A percentile compares a stretch with the other conserved stretches of the same genome.
Evolutionary conservation across 2,113 vertebrate species (phyloP).

Genomic region (Tachysurus vachellii): DNA sequence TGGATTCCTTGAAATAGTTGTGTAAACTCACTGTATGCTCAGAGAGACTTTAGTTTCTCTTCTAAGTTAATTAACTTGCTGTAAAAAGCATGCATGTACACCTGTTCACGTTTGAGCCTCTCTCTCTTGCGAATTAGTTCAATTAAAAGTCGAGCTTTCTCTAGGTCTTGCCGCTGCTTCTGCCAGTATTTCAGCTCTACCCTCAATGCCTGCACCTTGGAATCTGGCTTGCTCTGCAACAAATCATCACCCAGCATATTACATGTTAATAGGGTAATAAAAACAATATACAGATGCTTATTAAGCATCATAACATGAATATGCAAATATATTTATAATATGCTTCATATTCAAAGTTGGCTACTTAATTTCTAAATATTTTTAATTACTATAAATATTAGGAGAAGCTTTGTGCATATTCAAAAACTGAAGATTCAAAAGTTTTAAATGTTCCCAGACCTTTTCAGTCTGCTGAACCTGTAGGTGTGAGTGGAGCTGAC

Average conservation of each 20-base stretch:
- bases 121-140: conserved; percentile 97
- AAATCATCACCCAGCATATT: background rate
- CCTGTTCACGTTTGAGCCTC: conserved; percentile 95
- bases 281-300: background rate
- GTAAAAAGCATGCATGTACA: conserved; percentile 52
- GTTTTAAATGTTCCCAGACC: conserved; percentile 64
- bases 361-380: background rate
- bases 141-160: conserved; percentile 89
- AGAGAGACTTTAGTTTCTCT: background rate
- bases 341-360: background rate
- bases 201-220: conserved; percentile 88
- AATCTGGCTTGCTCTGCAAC: conserved; percentile 86
- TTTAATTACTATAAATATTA: background rate
- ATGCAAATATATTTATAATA: background rate
- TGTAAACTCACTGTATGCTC: background rate
- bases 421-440: background rate
- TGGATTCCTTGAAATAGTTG: background rate
- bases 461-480: conserved; percentile 88
- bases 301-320: background rate
- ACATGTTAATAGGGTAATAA: background rate
- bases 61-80: background rate
- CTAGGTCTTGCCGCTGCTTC: conserved; percentile 92
- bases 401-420: background rate
- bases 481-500: conserved; percentile 90
- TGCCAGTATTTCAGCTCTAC: conserved; percentile 97